Conservation (phyloP, 2,797 vertebrate species). For the Mus caroli region DNA sequence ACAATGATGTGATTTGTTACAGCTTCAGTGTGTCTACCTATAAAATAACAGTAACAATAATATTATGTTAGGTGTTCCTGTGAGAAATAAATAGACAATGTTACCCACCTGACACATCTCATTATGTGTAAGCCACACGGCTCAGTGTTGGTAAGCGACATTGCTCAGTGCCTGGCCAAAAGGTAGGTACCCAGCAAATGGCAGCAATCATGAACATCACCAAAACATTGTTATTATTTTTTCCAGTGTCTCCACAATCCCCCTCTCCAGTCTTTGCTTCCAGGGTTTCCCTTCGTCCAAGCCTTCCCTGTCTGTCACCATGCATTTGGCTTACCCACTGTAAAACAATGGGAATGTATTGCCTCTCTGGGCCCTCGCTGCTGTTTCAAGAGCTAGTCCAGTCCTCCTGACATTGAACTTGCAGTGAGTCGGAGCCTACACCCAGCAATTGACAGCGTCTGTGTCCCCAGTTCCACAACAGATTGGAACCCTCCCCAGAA, state of each 20-base stretch:
- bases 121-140: too few species aligned
- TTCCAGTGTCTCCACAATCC: background rate
- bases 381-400: background rate
- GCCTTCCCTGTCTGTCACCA: background rate
- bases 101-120: too few species aligned
- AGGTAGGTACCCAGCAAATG: background rate
- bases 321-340: accelerated
- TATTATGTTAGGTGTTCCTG: background rate
- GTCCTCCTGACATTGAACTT: background rate
- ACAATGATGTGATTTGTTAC: background rate
- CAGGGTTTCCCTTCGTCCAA: background rate
- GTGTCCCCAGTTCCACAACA: slow-evolving; percentile 47
- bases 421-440: background rate
- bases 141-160: too few species aligned
- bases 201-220: too few species aligned
- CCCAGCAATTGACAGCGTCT: slow-evolving; percentile 79
- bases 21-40: background rate
- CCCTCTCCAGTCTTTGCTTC: background rate
- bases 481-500: background rate
- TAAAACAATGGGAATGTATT: background rate
- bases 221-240: background rate
- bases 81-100: background rate
- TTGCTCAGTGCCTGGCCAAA: background rate
- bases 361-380: background rate
- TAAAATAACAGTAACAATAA: background rate